A percentile compares a stretch with the other conserved stretches of the same genome.
phyloP scores from a whole-genome alignment of 1,140 invertebrate genomes.

The Megalonaias nervosa region DNA sequence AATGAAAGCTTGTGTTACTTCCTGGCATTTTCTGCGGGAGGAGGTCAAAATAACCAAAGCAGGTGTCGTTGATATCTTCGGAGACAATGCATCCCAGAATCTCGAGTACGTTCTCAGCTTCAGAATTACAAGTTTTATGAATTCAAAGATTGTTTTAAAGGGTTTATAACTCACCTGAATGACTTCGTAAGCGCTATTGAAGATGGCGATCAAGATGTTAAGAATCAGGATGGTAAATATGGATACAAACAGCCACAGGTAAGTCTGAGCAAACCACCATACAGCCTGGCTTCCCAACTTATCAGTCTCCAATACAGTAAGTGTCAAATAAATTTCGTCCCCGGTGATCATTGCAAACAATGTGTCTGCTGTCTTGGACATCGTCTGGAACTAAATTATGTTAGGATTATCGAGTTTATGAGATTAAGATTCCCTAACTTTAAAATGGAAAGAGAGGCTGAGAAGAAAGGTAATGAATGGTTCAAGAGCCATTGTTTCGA shows the following conservation, averaged over 20 bases:
- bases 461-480: no score
- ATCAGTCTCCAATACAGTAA: conserved; percentile 7
- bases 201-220: conserved; percentile 16
- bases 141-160: not conserved
- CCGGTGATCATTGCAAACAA: conserved; percentile 19
- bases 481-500: no score
- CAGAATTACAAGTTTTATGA: no score
- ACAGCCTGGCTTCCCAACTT: not conserved
- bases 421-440: no score
- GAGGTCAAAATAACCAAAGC: no score
- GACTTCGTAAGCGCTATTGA: conserved; percentile 12
- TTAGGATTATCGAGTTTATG: no score
- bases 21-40: no score
- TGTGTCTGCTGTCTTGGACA: conserved; percentile 3
- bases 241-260: conserved; percentile 6
- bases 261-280: conserved; percentile 15
- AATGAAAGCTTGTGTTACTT: no score
- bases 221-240: conserved; percentile 23
- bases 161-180: conserved; percentile 8
- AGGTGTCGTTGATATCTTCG: no score
- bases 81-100: no score
- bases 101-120: no score
- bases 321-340: conserved; percentile 18
- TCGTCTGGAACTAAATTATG: conserved; percentile 15
- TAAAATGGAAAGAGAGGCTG: no score